Conservation (phyloP, 1,140 invertebrate genomes). For the Caerostris extrusa region DNA sequence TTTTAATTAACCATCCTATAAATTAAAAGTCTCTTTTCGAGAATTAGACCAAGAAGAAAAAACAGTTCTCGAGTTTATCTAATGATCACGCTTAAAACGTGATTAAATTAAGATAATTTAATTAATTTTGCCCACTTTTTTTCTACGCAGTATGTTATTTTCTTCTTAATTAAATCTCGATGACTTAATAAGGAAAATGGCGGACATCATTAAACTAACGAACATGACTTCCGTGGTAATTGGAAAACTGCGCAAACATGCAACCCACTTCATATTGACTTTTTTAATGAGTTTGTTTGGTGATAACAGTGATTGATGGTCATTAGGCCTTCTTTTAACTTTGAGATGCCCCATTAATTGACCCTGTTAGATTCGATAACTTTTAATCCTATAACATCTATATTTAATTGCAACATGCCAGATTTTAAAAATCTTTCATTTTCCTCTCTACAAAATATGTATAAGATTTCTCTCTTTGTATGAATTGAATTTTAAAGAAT, state of each 20-base stretch:
- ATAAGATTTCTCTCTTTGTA: too few species aligned
- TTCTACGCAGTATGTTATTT: background rate
- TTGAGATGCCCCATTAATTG: background rate
- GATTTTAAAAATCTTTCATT: too few species aligned
- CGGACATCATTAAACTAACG: background rate
- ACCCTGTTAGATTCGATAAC: background rate
- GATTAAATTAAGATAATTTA: background rate
- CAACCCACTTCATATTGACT: background rate
- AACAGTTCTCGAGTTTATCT: background rate
- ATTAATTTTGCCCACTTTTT: background rate
- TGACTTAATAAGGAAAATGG: background rate
- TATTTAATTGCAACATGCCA: too few species aligned
- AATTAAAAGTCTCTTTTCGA: too few species aligned
- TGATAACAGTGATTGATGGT: background rate
- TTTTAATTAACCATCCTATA: too few species aligned
- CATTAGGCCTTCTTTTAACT: background rate
- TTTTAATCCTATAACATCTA: background rate
- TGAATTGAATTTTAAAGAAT: too few species aligned
- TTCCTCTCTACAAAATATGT: too few species aligned
- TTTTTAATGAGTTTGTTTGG: background rate
- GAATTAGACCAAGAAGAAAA: background rate
- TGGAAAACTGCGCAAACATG: background rate
- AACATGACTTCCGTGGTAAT: background rate
- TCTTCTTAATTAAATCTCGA: too few species aligned
- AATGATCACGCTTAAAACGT: background rate